These are phyloP conservation scores for Dryoscopus gambensis DNA, from an alignment of 2,113 vertebrate species.

Conservation along the genomic window DNA sequence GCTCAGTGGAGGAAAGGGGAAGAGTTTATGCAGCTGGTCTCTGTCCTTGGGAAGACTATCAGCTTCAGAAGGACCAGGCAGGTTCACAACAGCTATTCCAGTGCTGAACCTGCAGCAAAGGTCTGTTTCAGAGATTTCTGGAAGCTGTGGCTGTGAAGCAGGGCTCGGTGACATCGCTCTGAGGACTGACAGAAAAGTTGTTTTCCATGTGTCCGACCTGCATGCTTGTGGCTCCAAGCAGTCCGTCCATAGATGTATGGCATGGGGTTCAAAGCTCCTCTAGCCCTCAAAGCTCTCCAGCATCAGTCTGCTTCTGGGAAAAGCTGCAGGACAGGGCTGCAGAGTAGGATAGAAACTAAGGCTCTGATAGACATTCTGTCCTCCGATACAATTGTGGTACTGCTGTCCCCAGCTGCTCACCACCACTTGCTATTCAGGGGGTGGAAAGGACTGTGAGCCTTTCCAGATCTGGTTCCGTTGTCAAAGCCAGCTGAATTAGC, in stretches of 20 bases:
- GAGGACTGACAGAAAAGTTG: background rate
- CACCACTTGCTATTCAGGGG: background rate
- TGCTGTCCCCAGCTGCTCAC: background rate
- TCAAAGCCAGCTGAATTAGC: background rate
- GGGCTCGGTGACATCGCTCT: fast-evolving
- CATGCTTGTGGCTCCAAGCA: background rate
- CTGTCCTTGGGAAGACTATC: background rate
- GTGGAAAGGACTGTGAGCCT: background rate
- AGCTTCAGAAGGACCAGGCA: background rate
- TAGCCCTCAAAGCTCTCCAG: background rate
- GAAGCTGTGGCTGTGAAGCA: background rate
- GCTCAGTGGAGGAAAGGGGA: background rate
- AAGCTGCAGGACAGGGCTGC: background rate
- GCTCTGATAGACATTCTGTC: background rate
- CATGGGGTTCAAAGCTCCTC: background rate
- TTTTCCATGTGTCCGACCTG: background rate
- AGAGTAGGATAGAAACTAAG: background rate
- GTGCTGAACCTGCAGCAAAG: background rate
- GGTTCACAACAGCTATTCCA: background rate
- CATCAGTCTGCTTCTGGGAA: background rate
- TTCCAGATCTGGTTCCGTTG: background rate
- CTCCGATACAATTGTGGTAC: background rate
- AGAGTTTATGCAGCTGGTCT: background rate
- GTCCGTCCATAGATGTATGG: background rate
- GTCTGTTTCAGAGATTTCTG: background rate